Evolutionary conservation across 2,113 vertebrate species (phyloP).

Genomic region (Xenopus tropicalis): UCB_Xtro_10.0 CM004452.2:1205501-1206000

Average conservation of each 20-base stretch:
- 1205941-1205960: constrained; percentile 59
- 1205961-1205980: too few relatives aligned
- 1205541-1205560: constrained; percentile 14
- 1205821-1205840: too few relatives aligned
- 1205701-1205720: constrained; percentile 80
- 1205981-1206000: too few relatives aligned
- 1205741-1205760: constrained; percentile 75
- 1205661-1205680: constrained; percentile 47
- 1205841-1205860: too few relatives aligned
- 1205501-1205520: not conserved
- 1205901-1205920: too few relatives aligned
- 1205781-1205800: too few relatives aligned
- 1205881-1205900: too few relatives aligned
- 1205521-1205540: not conserved
- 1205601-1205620: constrained; percentile 88
- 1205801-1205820: too few relatives aligned
- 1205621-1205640: constrained; percentile 72
- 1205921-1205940: not conserved
- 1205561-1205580: constrained; percentile 31
- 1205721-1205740: constrained; percentile 79
- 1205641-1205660: constrained; percentile 65
- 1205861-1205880: too few relatives aligned
- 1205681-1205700: constrained; percentile 56
- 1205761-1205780: not conserved
- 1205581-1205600: constrained; percentile 97